Percentiles rank a stretch among this genome's conserved stretches.
These are phyloP conservation scores for Idaea dimidiata DNA, from an alignment of 2,888 invertebrate species.

Conservation along the genomic window DNA sequence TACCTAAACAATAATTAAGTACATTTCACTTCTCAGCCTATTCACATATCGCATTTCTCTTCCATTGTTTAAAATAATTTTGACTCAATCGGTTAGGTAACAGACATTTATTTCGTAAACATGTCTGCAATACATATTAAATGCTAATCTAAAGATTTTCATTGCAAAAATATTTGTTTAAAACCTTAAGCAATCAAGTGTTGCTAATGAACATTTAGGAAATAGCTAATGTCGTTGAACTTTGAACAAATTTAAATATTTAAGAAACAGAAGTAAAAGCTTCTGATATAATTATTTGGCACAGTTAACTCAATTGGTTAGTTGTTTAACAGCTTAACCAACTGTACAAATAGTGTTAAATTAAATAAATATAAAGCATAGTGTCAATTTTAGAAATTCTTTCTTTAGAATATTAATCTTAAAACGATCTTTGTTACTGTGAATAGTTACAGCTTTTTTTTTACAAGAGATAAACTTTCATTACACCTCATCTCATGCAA, in stretches of 20 bases:
- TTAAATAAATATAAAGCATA: no score
- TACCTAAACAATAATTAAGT: no score
- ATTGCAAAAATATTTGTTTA: neutral
- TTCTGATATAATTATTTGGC: neutral
- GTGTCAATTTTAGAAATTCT: no score
- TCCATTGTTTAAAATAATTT: neutral
- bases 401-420: no score
- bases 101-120: neutral
- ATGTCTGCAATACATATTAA: neutral
- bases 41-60: no score
- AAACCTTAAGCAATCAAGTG: neutral
- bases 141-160: neutral
- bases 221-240: neutral
- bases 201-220: neutral
- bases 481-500: no score
- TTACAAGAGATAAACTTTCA: no score
- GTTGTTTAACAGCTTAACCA: neutral
- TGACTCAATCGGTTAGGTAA: neutral
- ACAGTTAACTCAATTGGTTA: neutral
- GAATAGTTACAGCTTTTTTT: no score
- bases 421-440: no score
- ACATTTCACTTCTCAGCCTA: no score
- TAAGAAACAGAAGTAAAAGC: neutral
- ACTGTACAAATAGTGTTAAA: no score
- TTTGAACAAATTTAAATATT: neutral